Evolutionary conservation across 2,113 vertebrate genomes (phyloP), one percentile per base, ranked within the genome.

Genomic region (Progne subis): DNA sequence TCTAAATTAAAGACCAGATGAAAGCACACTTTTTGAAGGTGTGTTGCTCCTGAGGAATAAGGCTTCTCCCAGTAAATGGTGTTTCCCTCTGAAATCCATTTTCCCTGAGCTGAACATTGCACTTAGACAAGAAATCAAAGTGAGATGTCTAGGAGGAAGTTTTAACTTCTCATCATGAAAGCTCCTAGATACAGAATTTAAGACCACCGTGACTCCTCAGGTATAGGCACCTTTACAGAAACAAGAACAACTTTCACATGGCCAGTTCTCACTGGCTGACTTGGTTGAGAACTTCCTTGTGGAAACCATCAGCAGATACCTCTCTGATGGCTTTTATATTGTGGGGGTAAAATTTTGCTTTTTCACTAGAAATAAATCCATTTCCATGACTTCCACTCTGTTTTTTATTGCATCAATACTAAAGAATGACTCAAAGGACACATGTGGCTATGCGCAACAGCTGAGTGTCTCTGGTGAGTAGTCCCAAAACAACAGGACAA

Each of bases 281-380:
- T 28, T 52, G 17, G 21, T 44, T 80, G 44, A 80, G 63, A 61
- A 17, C 39, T 61, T 19, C 9, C 7, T 3, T 24, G 8, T 8
- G 19, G 37, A 55, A 64, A 86, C 29, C 44, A 72, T 9, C 16
- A 70, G 64, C 61, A 84, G 31, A 53, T 6, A 34, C 5, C 46
- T 77, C 25, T 81, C 28, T n/a, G 32, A 49, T 19, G 9, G 31
- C 31, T 71, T 78, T 39, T 78, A 13, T 19, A 37, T 0, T 6
- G 3, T 11, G 2, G 2, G 5, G 5, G 4, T 3, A 5, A 11
- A 41, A 14, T 1, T 19, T 77, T 16, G 5, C 5, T 60, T 86
- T 67, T 86, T 41, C 32, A 44, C 56, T 41, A 56, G 34, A 53
- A 68, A 47, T n/a, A 25, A 31, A 34, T 23, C n/a, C 37, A 49